Base-by-base conservation (phyloP, 2,888 invertebrate genomes). In the Encarsia formosa region DNA sequence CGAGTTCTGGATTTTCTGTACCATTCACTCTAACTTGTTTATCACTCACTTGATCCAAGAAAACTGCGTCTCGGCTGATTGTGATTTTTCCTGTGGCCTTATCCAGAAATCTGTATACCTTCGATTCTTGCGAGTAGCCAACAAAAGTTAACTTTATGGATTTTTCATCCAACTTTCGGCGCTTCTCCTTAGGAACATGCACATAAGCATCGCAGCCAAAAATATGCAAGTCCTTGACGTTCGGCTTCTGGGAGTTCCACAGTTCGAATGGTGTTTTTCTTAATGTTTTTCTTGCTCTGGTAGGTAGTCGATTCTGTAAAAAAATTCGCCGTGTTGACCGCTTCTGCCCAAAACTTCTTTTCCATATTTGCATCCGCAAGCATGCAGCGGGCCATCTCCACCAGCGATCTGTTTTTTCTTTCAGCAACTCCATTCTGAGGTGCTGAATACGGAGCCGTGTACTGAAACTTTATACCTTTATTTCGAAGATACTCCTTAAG, bases 291-390 rank as follows among this genome's bases (percentile, higher is more conserved):
- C 2, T 5, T 4, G 20, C 8, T 29, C 32, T 53, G 8, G 55
- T 44, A 4, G 55, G 55, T 16, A 57, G 31, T 16, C 42, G 41
- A 35, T 60, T 60, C 22, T 54, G 49, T 3, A 59, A 39, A 45
- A 49, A 58, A n/a, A n/a, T 37, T 44, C 8, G 56, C 61, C 13
- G 58, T 59, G 9, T 34, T 50, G 8, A 58, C 52, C 34, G 60
- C 58, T 19, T 61, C 61, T 19, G 35, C 59, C 61, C 62, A 63
- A 26, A 60, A 64, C 24, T 51, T 57, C 11, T 59, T 56, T 6
- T 23, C 29, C 11, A 60, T 35, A 18, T 41, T 26, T 4, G 61
- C 57, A 34, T 65, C 61, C 6, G 59, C 35, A 4, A 63, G 24
- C 55, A 64, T 57, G 8, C 59, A 60, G 44, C 61, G 50, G 16